phyloP scores from a whole-genome alignment of 2,113 vertebrate genomes.

The Leptocoma aspasia region DNA sequence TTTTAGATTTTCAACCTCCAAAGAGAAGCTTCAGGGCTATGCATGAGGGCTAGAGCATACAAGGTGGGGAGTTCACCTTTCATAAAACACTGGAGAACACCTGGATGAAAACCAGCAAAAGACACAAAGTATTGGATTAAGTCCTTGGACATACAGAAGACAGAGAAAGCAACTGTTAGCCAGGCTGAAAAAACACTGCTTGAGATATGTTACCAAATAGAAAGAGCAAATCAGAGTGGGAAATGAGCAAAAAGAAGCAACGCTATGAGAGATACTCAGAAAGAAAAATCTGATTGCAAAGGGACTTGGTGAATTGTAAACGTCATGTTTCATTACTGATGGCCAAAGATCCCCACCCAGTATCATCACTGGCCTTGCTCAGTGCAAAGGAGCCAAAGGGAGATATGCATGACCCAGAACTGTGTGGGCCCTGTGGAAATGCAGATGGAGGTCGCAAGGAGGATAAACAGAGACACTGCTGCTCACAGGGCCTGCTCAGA shows the following conservation, averaged over 20 bases:
- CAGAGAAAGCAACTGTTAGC: background rate
- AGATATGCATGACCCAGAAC: rapidly evolving
- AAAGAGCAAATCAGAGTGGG: background rate
- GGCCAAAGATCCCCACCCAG: background rate
- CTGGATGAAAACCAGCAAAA: background rate
- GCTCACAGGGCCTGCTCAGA: background rate
- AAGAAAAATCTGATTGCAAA: background rate
- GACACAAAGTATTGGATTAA: background rate
- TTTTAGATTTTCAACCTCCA: background rate
- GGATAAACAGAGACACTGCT: background rate
- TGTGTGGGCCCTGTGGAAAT: background rate
- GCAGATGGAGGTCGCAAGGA: background rate
- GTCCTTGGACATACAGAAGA: background rate
- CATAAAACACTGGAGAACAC: background rate
- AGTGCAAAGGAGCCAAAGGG: background rate
- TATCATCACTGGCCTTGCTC: background rate
- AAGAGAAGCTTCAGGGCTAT: background rate
- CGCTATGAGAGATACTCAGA: background rate
- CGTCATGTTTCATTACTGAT: background rate
- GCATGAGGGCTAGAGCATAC: background rate
- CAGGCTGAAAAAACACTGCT: background rate
- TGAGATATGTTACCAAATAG: background rate
- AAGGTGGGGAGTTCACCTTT: background rate
- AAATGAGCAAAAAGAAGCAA: background rate
- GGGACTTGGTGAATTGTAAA: background rate